A percentile compares a stretch with the other conserved stretches of the same genome.
Conservation (phyloP, 2,797 vertebrate genomes). For the Huso huso region DNA sequence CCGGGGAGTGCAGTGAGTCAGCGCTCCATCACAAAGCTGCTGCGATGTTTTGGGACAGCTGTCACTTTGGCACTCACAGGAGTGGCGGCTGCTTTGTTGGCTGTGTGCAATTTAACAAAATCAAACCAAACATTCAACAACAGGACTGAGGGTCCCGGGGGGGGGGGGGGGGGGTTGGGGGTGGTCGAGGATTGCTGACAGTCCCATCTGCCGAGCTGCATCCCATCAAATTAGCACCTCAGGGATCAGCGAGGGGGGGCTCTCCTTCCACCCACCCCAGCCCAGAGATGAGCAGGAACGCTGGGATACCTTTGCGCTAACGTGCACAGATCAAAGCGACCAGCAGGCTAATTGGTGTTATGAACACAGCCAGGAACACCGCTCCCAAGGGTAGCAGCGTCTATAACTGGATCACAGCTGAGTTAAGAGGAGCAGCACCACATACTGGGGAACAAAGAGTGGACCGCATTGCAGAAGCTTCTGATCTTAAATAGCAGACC, state of each 20-base stretch:
- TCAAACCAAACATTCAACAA: conserved; percentile 36
- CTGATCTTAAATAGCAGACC: too few species aligned
- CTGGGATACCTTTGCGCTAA: conserved; percentile 31
- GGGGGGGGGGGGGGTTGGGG: conserved; percentile 60
- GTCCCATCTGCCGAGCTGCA: conserved; percentile 72
- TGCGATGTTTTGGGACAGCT: background rate
- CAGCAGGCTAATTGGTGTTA: conserved; percentile 63
- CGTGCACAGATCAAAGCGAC: conserved; percentile 52
- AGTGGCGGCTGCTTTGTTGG: conserved; percentile 33
- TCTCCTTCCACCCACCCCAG: conserved; percentile 19
- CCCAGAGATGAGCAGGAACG: conserved; percentile 10
- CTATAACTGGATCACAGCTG: background rate
- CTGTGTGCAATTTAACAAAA: conserved; percentile 31
- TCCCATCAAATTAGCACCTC: conserved; percentile 52
- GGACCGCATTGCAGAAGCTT: too few species aligned
- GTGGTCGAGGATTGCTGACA: conserved; percentile 64
- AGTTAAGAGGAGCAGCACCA: background rate
- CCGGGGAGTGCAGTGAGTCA: background rate
- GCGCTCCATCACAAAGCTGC: background rate
- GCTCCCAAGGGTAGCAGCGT: background rate
- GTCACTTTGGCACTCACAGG: background rate
- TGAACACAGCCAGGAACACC: conserved; percentile 43
- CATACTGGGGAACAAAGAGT: too few species aligned
- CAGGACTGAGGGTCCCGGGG: conserved; percentile 52
- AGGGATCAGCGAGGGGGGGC: conserved; percentile 52